Base-by-base conservation (phyloP, 2,888 invertebrate genomes). In the Escarpia spicata region DNA sequence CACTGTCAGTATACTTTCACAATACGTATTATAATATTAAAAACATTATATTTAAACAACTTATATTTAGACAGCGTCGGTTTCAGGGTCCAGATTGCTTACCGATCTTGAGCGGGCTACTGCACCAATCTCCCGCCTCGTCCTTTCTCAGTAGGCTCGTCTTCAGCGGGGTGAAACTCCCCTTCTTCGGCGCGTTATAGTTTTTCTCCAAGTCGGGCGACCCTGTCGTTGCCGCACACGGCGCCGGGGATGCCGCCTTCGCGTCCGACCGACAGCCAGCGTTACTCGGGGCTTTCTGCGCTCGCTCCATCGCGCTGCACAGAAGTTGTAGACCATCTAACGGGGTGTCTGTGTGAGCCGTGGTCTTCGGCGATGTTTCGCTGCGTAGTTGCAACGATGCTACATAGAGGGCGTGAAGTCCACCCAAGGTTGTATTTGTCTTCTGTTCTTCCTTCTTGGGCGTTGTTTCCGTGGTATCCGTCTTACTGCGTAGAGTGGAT, bases 121-220 rank as follows among this genome's bases (percentile, higher is more conserved):
- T 43, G 37, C 91, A 43, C 43, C 92, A 52, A 43, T 44, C 43
- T 52, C 91, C 91, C 15, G 75, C n/a, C 91, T 44, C 91, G 44
- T 44, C 37, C 45, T 37, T 45, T 3, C 45, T 15, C 45, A 44
- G 91, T 26, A 91, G 45, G n/a, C 91, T 91, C n/a, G 91, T 91
- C 44, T 37, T 37, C 26, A 37, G 52, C 44, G 92, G 26, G 31
- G 75, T 75, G 75, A 75, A 75, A n/a, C 75, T 75, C 4, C 45
- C 89, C n/a, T 92, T 52, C 91, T 92, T 94, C 44, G 94, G 94
- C 26, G 92, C 93, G 75, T 94, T 94, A 92, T 94, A 94, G 91
- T 93, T 93, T 26, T 58, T 52, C 89, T 92, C 93, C n/a, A 94
- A 91, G 90, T 94, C 94, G 1, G 93, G 92, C 3, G 93, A 93